Conservation (phyloP, 2,888 invertebrate genomes). For the Mystacides longicornis region DNA sequence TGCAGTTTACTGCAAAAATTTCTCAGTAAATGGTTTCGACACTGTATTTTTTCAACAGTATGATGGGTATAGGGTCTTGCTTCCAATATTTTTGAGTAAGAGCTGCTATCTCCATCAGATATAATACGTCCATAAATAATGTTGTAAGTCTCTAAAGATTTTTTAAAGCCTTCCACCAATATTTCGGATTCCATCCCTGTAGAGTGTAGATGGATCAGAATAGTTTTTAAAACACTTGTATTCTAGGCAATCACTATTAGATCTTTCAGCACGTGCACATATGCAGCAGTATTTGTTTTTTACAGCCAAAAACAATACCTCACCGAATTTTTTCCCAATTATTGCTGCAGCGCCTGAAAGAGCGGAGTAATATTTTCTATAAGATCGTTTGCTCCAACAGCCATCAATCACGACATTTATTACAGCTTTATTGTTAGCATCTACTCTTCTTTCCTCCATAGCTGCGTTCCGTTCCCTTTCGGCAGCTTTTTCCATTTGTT, state of each 20-base stretch:
- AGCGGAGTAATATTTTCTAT: no score
- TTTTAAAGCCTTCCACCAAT: constrained; percentile 1
- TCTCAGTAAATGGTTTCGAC: background rate
- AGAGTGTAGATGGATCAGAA: background rate
- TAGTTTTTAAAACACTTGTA: background rate
- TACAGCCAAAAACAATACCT: background rate
- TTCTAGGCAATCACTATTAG: background rate
- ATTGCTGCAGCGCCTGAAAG: no score
- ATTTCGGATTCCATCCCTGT: constrained; percentile 1
- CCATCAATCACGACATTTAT: no score
- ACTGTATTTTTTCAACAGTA: background rate
- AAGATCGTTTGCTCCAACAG: no score
- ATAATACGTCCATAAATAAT: background rate
- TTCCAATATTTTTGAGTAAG: constrained; percentile 1
- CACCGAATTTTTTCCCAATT: no score
- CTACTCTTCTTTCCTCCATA: no score
- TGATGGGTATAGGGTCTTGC: background rate
- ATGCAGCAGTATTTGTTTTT: constrained; percentile 3
- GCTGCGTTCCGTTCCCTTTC: no score
- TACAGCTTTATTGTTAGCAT: no score
- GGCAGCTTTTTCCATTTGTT: no score
- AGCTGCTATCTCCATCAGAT: background rate
- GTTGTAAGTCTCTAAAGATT: background rate
- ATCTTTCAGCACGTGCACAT: background rate
- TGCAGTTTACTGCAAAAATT: background rate